Base-by-base conservation (phyloP, 2,888 invertebrate species). In the Osmoderma eremita region DNA sequence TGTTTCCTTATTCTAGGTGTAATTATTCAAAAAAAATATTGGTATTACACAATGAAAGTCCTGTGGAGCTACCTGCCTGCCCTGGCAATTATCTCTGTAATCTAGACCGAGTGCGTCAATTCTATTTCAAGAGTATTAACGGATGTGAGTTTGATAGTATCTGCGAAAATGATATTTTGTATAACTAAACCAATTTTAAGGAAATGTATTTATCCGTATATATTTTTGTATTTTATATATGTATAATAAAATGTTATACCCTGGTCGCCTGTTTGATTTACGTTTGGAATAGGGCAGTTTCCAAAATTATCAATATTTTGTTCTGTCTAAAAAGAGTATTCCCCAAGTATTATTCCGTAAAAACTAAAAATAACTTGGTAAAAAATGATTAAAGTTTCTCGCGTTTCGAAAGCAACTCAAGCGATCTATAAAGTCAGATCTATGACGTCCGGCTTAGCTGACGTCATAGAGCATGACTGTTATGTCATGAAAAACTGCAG, bases 1-100 rank as follows among this genome's bases (percentile, higher is more conserved):
- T 45, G 30, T 17, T 30, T 63, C 53, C 12, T 15, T 63, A 4
- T 58, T 58, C 30, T n/a, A 65, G 65, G 10, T 65, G 65, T 15
- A 65, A 75, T 72, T 68, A 78, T 71, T 80, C 84, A 50, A 80
- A 85, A 22, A 84, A 86, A 76, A 79, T 94, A 36, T 79, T 92
- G 70, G 85, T 89, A 0, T 80, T 93, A 72, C 91, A 93, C 76
- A 94, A 94, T 82, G 94, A 94, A 80, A 85, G 85, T 53, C 82
- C 88, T 0, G 83, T 93, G 0, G 86, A 85, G 68, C 79, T 94
- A 71, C 90, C 91, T 0, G 88, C 88, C 75, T 94, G 94, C 78
- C 86, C 71, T 10, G 71, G 71, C 36, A 68, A 62, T n/a, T 88
- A 88, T 71, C 85, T 93, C 3, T 93, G 93, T 78, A 87, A 90